Percentiles rank a stretch among this genome's conserved stretches.
Conservation (phyloP, 2,113 vertebrate species). For the Eretmochelys imbricata region DNA sequence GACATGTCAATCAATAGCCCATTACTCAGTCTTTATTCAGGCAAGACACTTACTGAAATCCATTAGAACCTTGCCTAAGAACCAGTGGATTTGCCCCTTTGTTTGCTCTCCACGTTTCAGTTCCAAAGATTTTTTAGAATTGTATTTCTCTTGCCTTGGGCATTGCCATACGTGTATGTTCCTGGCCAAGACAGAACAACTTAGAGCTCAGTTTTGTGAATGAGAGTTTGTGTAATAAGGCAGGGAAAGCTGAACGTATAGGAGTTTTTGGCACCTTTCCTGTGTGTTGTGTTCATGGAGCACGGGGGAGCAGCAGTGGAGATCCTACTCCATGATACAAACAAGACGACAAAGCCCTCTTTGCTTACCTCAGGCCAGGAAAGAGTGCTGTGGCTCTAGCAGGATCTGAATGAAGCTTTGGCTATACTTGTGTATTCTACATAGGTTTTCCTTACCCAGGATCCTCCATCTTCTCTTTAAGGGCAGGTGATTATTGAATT, state of each 20-base stretch:
- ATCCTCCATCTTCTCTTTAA: background rate
- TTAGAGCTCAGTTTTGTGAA: background rate
- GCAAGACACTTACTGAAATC: background rate
- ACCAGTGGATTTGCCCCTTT: background rate
- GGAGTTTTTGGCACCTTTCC: background rate
- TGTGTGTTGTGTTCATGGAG: background rate
- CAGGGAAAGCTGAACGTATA: background rate
- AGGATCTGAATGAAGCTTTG: background rate
- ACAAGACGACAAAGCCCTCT: background rate
- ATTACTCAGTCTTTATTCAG: background rate
- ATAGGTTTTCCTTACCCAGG: background rate
- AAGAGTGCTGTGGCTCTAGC: background rate
- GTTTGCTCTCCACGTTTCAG: background rate
- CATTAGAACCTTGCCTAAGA: background rate
- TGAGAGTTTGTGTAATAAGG: background rate
- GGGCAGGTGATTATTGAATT: background rate
- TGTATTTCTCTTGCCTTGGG: background rate
- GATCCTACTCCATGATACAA: background rate
- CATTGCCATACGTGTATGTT: background rate
- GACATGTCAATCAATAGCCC: background rate
- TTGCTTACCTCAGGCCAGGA: background rate
- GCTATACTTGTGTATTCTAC: background rate
- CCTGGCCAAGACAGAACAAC: background rate
- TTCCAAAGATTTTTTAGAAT: background rate
- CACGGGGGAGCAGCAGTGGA: background rate